phyloP scores from a whole-genome alignment of 2,888 invertebrate genomes.

The Mesorhabditis spiculigera region DNA sequence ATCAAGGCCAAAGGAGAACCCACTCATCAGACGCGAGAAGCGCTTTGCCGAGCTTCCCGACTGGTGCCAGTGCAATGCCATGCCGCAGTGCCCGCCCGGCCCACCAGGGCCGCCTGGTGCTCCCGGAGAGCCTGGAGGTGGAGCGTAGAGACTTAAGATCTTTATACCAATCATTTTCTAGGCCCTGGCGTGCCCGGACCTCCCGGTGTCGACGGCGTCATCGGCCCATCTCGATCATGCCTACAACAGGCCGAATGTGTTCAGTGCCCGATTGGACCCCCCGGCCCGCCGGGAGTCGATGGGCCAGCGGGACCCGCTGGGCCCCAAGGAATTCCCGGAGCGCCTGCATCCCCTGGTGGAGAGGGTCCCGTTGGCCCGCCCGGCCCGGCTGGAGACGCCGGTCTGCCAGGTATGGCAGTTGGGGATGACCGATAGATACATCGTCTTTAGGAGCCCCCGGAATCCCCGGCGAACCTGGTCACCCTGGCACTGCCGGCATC shows the following conservation, averaged over 20 bases:
- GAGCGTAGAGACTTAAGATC: not conserved
- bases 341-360: constrained; percentile 12
- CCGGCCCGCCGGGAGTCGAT: constrained; percentile 25
- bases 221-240: not conserved
- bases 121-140: constrained; percentile 36
- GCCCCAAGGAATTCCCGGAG: constrained; percentile 24
- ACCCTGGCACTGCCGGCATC: constrained; percentile 24
- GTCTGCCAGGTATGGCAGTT: not conserved
- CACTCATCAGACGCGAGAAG: constrained; percentile 32
- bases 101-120: constrained; percentile 38
- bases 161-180: not conserved
- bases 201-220: constrained; percentile 23
- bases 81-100: constrained; percentile 38
- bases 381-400: constrained; percentile 14
- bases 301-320: constrained; percentile 26
- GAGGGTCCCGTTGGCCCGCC: not conserved
- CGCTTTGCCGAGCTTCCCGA: constrained; percentile 32
- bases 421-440: not conserved
- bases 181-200: constrained; percentile 16
- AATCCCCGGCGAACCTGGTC: constrained; percentile 16
- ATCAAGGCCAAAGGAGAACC: constrained; percentile 30
- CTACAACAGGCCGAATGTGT: constrained; percentile 21
- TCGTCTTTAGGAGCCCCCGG: not conserved
- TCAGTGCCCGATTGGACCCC: constrained; percentile 28
- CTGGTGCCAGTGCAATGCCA: constrained; percentile 36